A percentile compares a stretch with the other conserved stretches of the same genome.
Evolutionary conservation across 2,888 invertebrate species (phyloP).

Genomic region (Clunio marinus): DNA sequence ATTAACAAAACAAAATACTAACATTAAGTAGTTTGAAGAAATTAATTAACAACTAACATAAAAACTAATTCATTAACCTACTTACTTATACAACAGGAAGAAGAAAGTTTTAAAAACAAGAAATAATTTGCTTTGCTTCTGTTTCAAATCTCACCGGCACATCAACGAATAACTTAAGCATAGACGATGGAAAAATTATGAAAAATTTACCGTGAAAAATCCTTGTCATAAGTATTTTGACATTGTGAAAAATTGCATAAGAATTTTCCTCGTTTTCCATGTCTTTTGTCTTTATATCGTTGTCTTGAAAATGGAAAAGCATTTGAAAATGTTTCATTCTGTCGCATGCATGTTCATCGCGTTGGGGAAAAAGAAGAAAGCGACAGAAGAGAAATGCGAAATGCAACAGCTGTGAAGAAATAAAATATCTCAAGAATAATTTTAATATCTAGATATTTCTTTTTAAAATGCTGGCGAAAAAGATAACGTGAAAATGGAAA

Average conservation of each 20-base stretch:
- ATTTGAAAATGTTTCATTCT: too few relatives aligned
- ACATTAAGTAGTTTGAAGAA: background rate
- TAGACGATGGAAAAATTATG: background rate
- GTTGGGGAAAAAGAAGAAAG: background rate
- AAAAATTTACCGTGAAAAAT: background rate
- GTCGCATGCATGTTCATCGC: background rate
- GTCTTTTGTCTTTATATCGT: background rate
- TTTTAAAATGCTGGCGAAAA: background rate
- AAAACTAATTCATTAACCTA: background rate
- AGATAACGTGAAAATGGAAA: background rate
- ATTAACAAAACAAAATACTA: background rate
- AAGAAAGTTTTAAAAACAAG: too few relatives aligned
- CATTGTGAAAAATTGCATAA: background rate
- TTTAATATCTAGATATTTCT: constrained; percentile 28
- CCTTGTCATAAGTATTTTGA: too few relatives aligned
- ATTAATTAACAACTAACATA: background rate
- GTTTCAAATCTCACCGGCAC: too few relatives aligned
- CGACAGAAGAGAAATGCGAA: constrained; percentile 8
- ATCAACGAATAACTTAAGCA: too few relatives aligned
- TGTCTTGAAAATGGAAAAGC: background rate
- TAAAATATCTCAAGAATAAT: constrained; percentile 21
- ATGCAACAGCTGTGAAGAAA: constrained; percentile 33
- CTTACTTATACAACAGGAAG: too few relatives aligned
- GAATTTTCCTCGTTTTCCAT: background rate
- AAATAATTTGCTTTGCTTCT: too few relatives aligned